A percentile compares a stretch with the other conserved stretches of the same genome.
These are phyloP conservation scores for Rhabditophanes sp. DNA, from an alignment of 2,888 invertebrate genomes.

Conservation along the genomic window DNA sequence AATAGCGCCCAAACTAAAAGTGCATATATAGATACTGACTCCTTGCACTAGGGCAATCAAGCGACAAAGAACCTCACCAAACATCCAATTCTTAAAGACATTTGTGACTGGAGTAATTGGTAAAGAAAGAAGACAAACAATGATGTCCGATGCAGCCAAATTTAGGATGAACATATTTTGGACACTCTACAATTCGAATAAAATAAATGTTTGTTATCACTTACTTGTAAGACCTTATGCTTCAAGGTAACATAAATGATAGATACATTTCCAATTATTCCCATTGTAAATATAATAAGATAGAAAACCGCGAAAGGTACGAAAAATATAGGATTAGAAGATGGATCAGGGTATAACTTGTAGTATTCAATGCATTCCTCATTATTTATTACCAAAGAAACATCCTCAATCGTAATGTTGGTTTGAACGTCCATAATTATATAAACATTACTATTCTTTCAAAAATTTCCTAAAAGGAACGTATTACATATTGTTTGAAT, in stretches of 20 bases:
- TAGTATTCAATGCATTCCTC: slow-evolving; percentile 20
- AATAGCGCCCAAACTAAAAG: slow-evolving; percentile 19
- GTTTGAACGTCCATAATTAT: no score
- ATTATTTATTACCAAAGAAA: no score
- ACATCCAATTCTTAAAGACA: slow-evolving; percentile 73
- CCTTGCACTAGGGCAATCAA: slow-evolving; percentile 75
- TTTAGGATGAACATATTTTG: slow-evolving; percentile 82
- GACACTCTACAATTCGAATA: slow-evolving; percentile 15
- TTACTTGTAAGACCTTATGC: slow-evolving; percentile 19
- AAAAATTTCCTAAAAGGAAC: no score
- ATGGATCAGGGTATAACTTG: slow-evolving; percentile 31
- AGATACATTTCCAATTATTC: slow-evolving; percentile 34
- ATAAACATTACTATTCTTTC: no score
- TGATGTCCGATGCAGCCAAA: slow-evolving; percentile 76
- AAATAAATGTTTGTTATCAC: not conserved
- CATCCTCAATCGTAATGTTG: no score
- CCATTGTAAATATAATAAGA: slow-evolving; percentile 36
- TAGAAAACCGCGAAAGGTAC: slow-evolving; percentile 29
- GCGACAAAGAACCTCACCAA: slow-evolving; percentile 74
- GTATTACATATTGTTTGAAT: no score
- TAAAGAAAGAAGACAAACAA: slow-evolving; percentile 76
- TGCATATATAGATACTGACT: slow-evolving; percentile 23
- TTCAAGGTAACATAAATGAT: slow-evolving; percentile 25
- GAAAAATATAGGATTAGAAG: slow-evolving; percentile 24
- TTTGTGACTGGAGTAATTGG: slow-evolving; percentile 88